These are phyloP conservation scores for Onychomys arenicola DNA, from an alignment of 2,797 vertebrate genomes.

Conservation along the genomic window DNA sequence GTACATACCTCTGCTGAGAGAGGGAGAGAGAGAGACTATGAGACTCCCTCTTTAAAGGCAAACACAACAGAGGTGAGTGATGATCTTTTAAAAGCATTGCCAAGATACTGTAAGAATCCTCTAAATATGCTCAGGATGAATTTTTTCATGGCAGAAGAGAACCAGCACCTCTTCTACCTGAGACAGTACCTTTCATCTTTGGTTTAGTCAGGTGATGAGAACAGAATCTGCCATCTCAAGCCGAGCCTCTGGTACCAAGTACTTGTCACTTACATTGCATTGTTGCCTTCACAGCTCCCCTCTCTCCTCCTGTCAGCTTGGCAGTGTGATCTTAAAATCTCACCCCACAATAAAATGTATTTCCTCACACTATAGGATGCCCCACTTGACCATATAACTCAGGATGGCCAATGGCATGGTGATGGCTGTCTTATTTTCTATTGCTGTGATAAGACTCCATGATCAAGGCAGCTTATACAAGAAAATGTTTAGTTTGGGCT, in stretches of 20 bases:
- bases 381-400: not conserved
- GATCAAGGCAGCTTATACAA: too few species aligned
- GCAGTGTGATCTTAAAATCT: not conserved
- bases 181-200: not conserved
- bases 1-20: not conserved
- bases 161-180: not conserved
- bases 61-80: not conserved
- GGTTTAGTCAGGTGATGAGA: not conserved
- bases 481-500: too few species aligned
- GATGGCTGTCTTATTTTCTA: not conserved
- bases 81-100: not conserved
- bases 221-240: not conserved
- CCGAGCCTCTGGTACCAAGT: not conserved
- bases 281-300: not conserved
- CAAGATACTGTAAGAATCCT: not conserved
- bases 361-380: not conserved
- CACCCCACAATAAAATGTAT: not conserved
- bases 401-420: not conserved
- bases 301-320: not conserved
- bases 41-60: not conserved
- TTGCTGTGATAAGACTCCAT: not conserved
- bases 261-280: not conserved
- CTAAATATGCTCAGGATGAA: not conserved
- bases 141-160: not conserved
- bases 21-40: not conserved